Percentiles rank a stretch among this genome's conserved stretches.
Evolutionary conservation across 2,113 vertebrate genomes (phyloP).

Genomic region (Neolamprologus devosi): DNA sequence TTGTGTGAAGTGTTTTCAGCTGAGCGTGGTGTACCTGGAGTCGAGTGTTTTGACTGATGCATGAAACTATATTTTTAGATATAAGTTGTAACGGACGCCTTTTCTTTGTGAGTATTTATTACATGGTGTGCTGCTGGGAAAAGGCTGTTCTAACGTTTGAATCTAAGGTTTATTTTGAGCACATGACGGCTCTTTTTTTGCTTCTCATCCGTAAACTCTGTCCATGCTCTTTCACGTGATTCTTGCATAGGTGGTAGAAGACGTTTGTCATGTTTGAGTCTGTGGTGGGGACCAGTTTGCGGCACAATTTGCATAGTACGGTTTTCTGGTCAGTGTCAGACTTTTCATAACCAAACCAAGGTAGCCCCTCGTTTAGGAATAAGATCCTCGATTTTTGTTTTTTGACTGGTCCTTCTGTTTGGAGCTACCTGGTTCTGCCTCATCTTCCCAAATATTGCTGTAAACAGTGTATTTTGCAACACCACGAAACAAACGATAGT

Average conservation of each 20-base stretch:
- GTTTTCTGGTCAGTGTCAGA: neutral
- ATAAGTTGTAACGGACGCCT: neutral
- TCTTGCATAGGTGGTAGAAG: neutral
- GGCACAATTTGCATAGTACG: accelerated
- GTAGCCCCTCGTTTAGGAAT: neutral
- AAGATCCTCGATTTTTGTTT: neutral
- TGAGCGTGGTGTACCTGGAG: neutral
- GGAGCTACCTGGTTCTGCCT: neutral
- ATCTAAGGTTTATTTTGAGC: neutral
- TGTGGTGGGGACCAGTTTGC: neutral
- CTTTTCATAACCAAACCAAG: neutral
- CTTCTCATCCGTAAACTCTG: neutral
- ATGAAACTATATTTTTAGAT: neutral
- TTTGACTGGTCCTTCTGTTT: neutral
- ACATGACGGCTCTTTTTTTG: neutral
- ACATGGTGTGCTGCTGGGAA: neutral
- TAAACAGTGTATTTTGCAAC: neutral
- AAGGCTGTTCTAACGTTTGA: neutral
- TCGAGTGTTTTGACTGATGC: neutral
- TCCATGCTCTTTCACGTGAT: neutral
- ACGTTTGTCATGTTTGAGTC: neutral
- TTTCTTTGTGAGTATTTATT: neutral
- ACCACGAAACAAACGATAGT: neutral
- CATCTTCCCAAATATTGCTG: neutral
- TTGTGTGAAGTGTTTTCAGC: neutral